These are phyloP conservation scores for Sebastes steindachneri DNA, from an alignment of 2,797 vertebrate genomes.

Conservation along the genomic window DNA sequence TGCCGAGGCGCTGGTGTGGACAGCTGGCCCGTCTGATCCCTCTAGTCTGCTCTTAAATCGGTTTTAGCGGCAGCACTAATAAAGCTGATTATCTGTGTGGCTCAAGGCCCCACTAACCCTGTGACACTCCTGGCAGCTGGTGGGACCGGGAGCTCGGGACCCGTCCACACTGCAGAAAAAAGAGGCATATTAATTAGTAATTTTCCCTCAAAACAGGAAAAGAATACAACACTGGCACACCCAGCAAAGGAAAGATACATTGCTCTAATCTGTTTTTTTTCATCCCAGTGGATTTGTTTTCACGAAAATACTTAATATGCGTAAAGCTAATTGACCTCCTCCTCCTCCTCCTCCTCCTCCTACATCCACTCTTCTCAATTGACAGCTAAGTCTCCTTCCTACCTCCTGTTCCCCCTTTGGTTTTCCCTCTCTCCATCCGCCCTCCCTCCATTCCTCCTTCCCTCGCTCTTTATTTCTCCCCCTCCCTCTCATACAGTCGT, in stretches of 20 bases:
- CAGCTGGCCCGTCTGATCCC: slow-evolving; percentile 97
- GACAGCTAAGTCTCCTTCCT: not conserved
- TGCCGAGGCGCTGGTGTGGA: slow-evolving; percentile 83
- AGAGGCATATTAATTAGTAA: not conserved
- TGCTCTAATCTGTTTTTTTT: not conserved
- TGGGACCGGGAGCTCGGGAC: slow-evolving; percentile 59
- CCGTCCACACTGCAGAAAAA: slow-evolving; percentile 5
- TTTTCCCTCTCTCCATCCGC: slow-evolving; percentile 21
- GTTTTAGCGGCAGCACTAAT: slow-evolving; percentile 92
- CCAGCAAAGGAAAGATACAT: not conserved
- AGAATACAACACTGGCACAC: not conserved
- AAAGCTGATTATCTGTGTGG: slow-evolving; percentile 95
- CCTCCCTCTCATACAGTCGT: slow-evolving; percentile 9
- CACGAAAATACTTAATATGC: not conserved
- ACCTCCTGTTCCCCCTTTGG: not conserved
- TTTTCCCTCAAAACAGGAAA: not conserved
- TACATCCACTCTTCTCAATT: slow-evolving; percentile 7
- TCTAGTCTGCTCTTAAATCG: slow-evolving; percentile 92
- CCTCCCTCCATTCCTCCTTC: not conserved
- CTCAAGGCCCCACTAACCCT: slow-evolving; percentile 90
- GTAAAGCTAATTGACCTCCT: not conserved
- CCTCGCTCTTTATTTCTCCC: not conserved
- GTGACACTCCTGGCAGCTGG: slow-evolving; percentile 89
- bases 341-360: slow-evolving; percentile 4
- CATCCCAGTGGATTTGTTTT: not conserved